phyloP scores from a whole-genome alignment of 2,797 vertebrate species.

The Gambelia wislizenii region DNA sequence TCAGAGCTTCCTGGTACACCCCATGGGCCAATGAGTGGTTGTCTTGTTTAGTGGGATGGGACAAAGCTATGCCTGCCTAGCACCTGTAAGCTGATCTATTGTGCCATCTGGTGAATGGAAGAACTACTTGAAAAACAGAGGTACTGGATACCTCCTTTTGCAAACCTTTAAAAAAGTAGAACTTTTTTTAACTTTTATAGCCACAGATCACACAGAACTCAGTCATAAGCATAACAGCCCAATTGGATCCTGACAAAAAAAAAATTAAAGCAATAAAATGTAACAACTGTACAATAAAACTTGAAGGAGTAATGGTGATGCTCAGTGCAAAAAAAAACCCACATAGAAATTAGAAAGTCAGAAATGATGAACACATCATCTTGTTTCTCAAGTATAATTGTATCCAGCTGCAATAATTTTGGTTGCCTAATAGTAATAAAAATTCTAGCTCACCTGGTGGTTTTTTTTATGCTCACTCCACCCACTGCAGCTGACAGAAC shows the following conservation, averaged over 20 bases:
- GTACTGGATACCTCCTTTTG: too few relatives aligned
- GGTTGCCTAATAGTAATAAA: background rate
- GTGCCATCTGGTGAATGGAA: too few relatives aligned
- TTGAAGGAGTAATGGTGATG: background rate
- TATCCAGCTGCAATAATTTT: background rate
- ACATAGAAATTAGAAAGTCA: background rate
- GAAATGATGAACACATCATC: background rate
- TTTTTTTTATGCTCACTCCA: background rate
- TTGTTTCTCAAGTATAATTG: background rate
- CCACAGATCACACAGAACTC: too few relatives aligned
- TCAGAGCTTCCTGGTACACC: too few relatives aligned
- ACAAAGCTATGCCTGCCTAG: too few relatives aligned
- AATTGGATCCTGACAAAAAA: background rate
- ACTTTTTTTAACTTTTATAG: too few relatives aligned
- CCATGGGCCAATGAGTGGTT: too few relatives aligned
- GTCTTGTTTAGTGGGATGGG: too few relatives aligned
- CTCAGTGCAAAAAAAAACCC: background rate
- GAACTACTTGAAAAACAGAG: too few relatives aligned
- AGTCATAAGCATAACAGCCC: too few relatives aligned
- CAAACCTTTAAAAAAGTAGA: too few relatives aligned
- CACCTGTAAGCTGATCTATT: too few relatives aligned
- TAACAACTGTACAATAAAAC: background rate
- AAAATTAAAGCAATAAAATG: background rate
- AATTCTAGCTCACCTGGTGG: background rate
- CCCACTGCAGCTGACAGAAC: background rate